A percentile compares a stretch with the other conserved stretches of the same genome.
These are phyloP conservation scores for Panopea generosa DNA, from an alignment of 2,888 invertebrate species.

Conservation along the genomic window DNA sequence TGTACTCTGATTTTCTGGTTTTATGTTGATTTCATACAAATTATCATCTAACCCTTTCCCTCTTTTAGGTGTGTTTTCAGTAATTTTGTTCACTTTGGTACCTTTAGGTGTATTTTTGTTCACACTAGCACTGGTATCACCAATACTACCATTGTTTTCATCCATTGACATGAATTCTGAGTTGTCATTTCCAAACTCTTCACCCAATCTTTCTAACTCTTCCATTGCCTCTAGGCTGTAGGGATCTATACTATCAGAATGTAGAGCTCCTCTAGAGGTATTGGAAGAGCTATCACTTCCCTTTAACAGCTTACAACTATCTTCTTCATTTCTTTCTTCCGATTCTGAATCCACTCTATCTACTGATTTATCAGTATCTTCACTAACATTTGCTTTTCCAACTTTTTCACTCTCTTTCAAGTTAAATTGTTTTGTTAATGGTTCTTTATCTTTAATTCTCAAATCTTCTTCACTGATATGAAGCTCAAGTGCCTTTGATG, in stretches of 20 bases:
- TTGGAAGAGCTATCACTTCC: constrained; percentile 54
- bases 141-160: constrained; percentile 29
- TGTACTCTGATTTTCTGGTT: constrained; percentile 59
- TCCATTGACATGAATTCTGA: constrained; percentile 60
- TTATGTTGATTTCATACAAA: constrained; percentile 39
- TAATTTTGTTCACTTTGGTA: constrained; percentile 14
- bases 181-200: constrained; percentile 62
- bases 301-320: constrained; percentile 2
- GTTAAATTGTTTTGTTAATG: too few species aligned
- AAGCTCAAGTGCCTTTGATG: constrained; percentile 29
- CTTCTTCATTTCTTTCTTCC: constrained; percentile 11
- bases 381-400: constrained; percentile 2
- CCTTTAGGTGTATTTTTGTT: constrained; percentile 26
- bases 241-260: constrained; percentile 68
- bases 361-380: constrained; percentile 1
- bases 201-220: constrained; percentile 80
- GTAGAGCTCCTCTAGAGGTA: constrained; percentile 31
- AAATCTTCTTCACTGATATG: constrained; percentile 60
- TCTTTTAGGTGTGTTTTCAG: constrained; percentile 10
- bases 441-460: constrained; percentile 2
- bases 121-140: background rate
- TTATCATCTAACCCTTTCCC: constrained; percentile 41
- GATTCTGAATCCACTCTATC: constrained; percentile 6
- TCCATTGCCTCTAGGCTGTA: constrained; percentile 83
- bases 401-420: background rate